Conservation (phyloP, 2,888 invertebrate species). For the Fragum fragum region DNA sequence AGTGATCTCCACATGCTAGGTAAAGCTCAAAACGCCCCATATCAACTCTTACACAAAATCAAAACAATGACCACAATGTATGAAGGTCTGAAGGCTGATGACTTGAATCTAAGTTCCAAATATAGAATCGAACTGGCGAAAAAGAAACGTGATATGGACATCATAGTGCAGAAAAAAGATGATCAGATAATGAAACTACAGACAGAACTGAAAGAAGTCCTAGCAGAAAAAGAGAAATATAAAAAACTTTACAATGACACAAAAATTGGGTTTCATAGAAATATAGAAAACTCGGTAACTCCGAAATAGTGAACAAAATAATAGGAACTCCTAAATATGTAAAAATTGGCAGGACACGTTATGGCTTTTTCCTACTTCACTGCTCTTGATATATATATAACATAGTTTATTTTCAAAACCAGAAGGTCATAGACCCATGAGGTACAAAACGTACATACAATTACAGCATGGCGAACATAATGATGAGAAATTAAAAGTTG, state of each 20-base stretch:
- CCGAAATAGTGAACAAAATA: neutral
- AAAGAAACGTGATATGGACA: slow-evolving; percentile 62
- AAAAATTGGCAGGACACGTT: no score
- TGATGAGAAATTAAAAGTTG: no score
- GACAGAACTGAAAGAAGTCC: slow-evolving; percentile 66
- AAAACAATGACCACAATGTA: slow-evolving; percentile 50
- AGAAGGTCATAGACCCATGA: no score
- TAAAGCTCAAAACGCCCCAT: slow-evolving; percentile 41
- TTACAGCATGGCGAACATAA: no score
- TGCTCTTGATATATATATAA: no score
- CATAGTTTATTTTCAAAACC: no score
- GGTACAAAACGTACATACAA: no score
- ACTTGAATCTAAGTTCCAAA: slow-evolving; percentile 53
- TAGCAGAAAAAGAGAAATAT: slow-evolving; percentile 75
- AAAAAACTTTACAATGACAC: slow-evolving; percentile 72
- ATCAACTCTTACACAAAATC: slow-evolving; percentile 56
- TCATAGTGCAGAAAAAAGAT: slow-evolving; percentile 63
- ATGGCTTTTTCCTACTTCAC: no score
- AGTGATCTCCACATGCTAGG: slow-evolving; percentile 39
- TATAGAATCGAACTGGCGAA: slow-evolving; percentile 59
- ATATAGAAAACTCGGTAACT: slow-evolving; percentile 35
- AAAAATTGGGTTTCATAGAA: slow-evolving; percentile 67
- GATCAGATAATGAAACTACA: slow-evolving; percentile 68
- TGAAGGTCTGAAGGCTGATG: slow-evolving; percentile 60
- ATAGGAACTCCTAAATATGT: no score